phyloP scores from a whole-genome alignment of 2,888 invertebrate genomes.

The Conchocele bisecta region DNA sequence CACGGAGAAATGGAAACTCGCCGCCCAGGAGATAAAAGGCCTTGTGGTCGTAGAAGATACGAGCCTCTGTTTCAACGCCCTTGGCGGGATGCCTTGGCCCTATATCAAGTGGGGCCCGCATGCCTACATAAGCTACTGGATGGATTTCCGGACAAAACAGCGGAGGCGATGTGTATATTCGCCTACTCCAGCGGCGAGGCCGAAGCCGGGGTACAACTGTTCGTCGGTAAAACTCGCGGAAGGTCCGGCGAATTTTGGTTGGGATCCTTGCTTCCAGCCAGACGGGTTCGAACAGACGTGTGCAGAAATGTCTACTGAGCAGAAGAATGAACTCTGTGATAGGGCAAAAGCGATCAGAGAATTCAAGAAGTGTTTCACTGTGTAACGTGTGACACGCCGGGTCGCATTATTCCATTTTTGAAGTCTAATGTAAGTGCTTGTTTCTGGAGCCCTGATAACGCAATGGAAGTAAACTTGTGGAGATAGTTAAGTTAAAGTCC shows the following conservation, averaged over 20 bases:
- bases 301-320: slow-evolving; percentile 92
- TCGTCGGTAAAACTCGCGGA: slow-evolving; percentile 93
- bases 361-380: slow-evolving; percentile 84
- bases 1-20: slow-evolving; percentile 92
- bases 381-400: too few species aligned
- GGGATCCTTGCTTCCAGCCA: slow-evolving; percentile 95
- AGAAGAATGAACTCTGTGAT: slow-evolving; percentile 97
- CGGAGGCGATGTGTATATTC: slow-evolving; percentile 95
- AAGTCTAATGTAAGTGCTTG: too few species aligned
- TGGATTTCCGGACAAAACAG: slow-evolving; percentile 93
- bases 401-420: too few species aligned
- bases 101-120: slow-evolving; percentile 98
- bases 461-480: too few species aligned
- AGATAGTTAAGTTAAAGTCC: too few species aligned
- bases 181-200: slow-evolving; percentile 89
- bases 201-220: slow-evolving; percentile 86
- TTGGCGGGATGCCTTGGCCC: slow-evolving; percentile 94
- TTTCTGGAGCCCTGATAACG: too few species aligned
- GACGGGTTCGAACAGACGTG: slow-evolving; percentile 87
- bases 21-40: slow-evolving; percentile 89
- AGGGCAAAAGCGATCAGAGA: slow-evolving; percentile 91
- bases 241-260: slow-evolving; percentile 95
- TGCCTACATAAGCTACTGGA: slow-evolving; percentile 81
- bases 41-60: slow-evolving; percentile 98
- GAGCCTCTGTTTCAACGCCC: slow-evolving; percentile 94